Evolutionary conservation across 2,113 vertebrate species (phyloP).

Genomic region (Tetrax tetrax): DNA sequence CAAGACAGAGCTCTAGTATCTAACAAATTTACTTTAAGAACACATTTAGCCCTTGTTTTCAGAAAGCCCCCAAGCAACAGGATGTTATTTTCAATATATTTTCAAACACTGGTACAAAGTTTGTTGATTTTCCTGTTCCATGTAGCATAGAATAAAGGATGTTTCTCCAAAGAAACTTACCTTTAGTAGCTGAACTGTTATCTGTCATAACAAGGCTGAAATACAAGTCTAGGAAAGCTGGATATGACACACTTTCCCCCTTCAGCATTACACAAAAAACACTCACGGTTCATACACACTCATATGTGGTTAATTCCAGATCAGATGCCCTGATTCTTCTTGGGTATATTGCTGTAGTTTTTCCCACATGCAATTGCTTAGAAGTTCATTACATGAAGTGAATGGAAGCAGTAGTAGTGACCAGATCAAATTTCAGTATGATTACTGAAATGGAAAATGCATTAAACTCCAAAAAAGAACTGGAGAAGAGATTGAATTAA

Average conservation of each 20-base stretch:
- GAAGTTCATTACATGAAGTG: neutral
- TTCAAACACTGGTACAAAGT: neutral
- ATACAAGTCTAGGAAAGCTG: neutral
- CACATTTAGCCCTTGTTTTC: neutral
- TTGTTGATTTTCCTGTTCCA: neutral
- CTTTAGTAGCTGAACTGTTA: neutral
- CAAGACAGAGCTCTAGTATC: neutral
- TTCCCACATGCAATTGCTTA: neutral
- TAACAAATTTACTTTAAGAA: neutral
- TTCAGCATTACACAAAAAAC: neutral
- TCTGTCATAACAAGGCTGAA: slow-evolving; percentile 35
- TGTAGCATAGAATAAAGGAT: neutral
- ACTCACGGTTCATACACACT: neutral
- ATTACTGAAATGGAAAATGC: neutral
- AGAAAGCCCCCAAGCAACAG: neutral
- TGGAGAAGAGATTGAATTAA: neutral
- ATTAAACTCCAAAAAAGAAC: neutral
- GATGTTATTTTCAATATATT: neutral
- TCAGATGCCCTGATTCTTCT: slow-evolving; percentile 2
- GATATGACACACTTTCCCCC: neutral
- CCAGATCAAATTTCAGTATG: neutral
- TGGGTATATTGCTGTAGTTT: neutral
- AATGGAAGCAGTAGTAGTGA: neutral
- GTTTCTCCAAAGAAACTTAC: neutral
- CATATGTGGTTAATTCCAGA: slow-evolving; percentile 34